Percentiles rank a stretch among this genome's conserved stretches.
Conservation (phyloP, 2,888 invertebrate genomes). For the Rambutsinella grinnellia region DNA sequence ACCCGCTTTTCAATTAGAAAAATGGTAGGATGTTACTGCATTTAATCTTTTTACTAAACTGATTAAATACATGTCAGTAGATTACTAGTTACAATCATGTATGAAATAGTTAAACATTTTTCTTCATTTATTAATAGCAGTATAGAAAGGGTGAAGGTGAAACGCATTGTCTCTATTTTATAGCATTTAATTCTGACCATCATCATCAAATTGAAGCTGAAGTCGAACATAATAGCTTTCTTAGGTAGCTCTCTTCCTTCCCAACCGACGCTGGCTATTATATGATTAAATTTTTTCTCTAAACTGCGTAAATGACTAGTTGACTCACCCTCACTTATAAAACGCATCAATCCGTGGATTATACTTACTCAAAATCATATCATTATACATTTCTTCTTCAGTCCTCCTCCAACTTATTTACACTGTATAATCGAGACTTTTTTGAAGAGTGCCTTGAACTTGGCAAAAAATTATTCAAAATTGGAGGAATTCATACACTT, state of each 20-base stretch:
- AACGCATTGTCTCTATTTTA: not conserved
- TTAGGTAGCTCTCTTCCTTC: not conserved
- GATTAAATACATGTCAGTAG: conserved; percentile 28
- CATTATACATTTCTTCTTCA: not conserved
- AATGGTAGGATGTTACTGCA: not conserved
- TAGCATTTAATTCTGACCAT: not conserved
- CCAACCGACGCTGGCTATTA: not conserved
- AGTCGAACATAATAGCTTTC: not conserved
- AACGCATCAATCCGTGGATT: not conserved
- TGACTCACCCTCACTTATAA: not conserved
- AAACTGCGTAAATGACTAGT: not conserved
- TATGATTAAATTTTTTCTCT: not conserved
- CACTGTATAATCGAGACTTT: no score
- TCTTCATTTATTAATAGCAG: not conserved
- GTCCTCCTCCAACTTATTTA: conserved; percentile 28
- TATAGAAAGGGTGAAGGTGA: not conserved
- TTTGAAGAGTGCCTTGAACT: conserved; percentile 42
- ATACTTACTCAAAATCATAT: not conserved
- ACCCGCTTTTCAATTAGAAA: not conserved
- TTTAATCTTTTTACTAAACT: conserved; percentile 14
- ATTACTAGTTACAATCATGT: not conserved
- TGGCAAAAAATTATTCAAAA: conserved; percentile 18
- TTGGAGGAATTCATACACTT: conserved; percentile 12
- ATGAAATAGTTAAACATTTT: not conserved
- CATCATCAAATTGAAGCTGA: not conserved